phyloP scores from a whole-genome alignment of 2,113 vertebrate genomes.

The Puffinus mauretanicus region DNA sequence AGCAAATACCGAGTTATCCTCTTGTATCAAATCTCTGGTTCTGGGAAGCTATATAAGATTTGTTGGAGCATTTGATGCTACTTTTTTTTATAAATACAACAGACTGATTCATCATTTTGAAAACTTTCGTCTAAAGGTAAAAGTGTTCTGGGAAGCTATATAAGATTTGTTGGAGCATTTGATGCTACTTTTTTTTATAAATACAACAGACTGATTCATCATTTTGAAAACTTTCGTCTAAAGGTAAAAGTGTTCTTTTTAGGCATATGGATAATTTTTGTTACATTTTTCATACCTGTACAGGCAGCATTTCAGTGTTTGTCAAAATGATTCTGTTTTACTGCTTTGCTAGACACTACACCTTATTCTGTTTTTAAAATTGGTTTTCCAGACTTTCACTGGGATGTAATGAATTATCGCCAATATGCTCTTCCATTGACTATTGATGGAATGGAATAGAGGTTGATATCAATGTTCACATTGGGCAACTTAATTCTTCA shows the following conservation, averaged over 20 bases:
- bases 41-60: not conserved
- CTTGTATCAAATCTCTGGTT: not conserved
- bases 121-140: no score
- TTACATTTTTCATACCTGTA: not conserved
- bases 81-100: not conserved
- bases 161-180: not conserved
- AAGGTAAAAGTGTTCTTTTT: not conserved
- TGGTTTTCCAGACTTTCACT: not conserved
- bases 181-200: not conserved
- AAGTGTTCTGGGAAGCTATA: not conserved
- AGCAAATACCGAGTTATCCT: not conserved
- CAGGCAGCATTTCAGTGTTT: not conserved
- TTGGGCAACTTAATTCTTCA: not conserved
- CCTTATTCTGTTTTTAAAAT: not conserved
- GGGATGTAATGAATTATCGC: not conserved
- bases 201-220: not conserved
- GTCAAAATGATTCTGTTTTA: not conserved
- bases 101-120: no score
- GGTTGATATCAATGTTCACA: not conserved
- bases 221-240: not conserved
- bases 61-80: not conserved
- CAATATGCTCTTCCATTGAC: not conserved
- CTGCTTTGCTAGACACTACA: not conserved
- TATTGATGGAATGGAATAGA: not conserved
- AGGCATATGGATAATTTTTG: not conserved